These are phyloP conservation scores for Panagrolaimus sp. DNA, from an alignment of 1,140 invertebrate species.

Conservation along the genomic window DNA sequence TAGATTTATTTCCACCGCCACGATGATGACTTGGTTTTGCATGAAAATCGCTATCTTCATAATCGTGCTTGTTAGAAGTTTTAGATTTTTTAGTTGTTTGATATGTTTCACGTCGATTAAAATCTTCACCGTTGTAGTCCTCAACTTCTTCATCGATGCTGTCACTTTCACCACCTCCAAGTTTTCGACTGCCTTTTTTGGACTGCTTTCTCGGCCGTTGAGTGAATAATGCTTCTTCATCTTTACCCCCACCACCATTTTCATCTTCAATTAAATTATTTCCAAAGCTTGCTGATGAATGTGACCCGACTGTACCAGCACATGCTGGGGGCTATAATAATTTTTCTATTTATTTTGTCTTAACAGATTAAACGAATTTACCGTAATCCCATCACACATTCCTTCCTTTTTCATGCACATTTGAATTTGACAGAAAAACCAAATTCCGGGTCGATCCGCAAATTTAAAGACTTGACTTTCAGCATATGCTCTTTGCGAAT, in stretches of 20 bases:
- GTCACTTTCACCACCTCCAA: no score
- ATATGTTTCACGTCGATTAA: neutral
- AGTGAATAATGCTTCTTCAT: no score
- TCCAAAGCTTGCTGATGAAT: neutral
- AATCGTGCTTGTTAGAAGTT: constrained; percentile 4
- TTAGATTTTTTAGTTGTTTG: constrained; percentile 12
- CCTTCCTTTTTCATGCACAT: constrained; percentile 58
- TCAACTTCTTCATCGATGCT: neutral
- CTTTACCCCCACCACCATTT: neutral
- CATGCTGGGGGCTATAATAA: constrained; percentile 47
- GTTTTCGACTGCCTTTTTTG: no score
- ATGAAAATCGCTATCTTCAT: constrained; percentile 4
- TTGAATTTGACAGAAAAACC: constrained; percentile 58
- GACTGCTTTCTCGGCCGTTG: no score
- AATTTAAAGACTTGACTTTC: constrained; percentile 53
- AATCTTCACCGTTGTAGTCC: constrained; percentile 15
- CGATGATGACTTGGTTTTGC: no score
- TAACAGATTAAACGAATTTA: constrained; percentile 25
- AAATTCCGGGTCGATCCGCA: constrained; percentile 52
- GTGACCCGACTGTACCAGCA: constrained; percentile 14
- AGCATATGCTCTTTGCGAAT: constrained; percentile 54
- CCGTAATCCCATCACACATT: constrained; percentile 54
- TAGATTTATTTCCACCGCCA: constrained; percentile 11
- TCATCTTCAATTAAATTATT: neutral
- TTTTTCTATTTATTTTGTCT: no score